A percentile compares a stretch with the other conserved stretches of the same genome.
Conservation (phyloP, 2,888 invertebrate genomes). For the Caenorhabditis angaria region DNA sequence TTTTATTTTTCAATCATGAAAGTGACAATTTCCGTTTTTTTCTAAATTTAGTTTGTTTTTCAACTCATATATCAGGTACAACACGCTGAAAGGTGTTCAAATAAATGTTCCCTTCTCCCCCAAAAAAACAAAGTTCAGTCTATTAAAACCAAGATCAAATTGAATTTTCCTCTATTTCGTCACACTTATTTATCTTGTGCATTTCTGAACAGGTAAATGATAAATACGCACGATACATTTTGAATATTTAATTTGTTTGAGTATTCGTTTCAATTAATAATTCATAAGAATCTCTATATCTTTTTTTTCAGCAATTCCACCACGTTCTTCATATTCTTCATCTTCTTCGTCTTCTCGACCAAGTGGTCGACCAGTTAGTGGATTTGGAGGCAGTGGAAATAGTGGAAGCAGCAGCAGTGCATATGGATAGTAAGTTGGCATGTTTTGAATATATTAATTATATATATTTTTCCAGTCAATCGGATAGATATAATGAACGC, state of each 20-base stretch:
- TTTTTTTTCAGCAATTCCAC: conserved; percentile 1
- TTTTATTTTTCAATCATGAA: too few species aligned
- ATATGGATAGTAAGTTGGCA: conserved; percentile 33
- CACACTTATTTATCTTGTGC: not conserved
- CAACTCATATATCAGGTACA: not conserved
- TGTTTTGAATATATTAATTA: not conserved
- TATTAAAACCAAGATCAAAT: not conserved
- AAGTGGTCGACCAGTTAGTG: not conserved
- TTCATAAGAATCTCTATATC: too few species aligned
- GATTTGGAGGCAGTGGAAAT: conserved; percentile 8
- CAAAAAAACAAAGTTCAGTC: not conserved
- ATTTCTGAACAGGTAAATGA: not conserved
- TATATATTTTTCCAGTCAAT: not conserved
- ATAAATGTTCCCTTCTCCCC: too few species aligned
- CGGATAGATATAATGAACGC: conserved; percentile 15
- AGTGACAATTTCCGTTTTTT: too few species aligned
- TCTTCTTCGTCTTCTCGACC: not conserved
- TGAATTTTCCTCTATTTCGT: not conserved
- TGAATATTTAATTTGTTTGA: not conserved
- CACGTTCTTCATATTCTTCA: not conserved
- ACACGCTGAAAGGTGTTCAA: not conserved
- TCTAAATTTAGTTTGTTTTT: too few species aligned
- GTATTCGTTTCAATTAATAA: not conserved
- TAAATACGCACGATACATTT: conserved; percentile 8
- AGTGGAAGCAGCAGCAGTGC: conserved; percentile 15